A percentile compares a stretch with the other conserved stretches of the same genome.
Conservation (phyloP, 1,140 invertebrate species). For the Drosophila melanica region DNA sequence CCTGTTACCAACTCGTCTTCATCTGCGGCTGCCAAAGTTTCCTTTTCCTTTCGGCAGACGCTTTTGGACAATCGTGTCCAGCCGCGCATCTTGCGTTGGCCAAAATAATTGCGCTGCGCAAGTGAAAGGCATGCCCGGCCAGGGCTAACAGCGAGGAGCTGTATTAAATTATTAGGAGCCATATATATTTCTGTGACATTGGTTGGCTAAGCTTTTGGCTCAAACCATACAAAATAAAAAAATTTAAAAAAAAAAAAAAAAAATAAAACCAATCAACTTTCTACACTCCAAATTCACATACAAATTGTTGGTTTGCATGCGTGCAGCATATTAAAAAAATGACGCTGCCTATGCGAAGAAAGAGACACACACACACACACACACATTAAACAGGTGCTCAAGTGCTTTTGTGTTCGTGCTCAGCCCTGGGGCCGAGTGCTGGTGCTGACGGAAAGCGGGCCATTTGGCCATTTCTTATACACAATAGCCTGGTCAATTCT, state of each 20-base stretch:
- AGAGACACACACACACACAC: conserved; percentile 2
- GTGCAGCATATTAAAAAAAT: conserved; percentile 79
- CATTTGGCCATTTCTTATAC: conserved; percentile 3
- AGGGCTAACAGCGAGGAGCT: conserved; percentile 17
- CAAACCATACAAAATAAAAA: conserved; percentile 8
- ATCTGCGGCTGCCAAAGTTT: conserved; percentile 55
- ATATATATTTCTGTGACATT: conserved; percentile 30
- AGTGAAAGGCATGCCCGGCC: conserved; percentile 40
- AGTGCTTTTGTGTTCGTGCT: conserved; percentile 35
- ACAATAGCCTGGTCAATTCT: conserved; percentile 47
- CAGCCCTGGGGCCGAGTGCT: conserved; percentile 36
- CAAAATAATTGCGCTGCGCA: conserved; percentile 36
- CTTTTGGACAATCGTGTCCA: conserved; percentile 19
- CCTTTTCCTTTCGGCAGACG: conserved; percentile 50
- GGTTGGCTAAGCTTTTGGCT: conserved; percentile 8
- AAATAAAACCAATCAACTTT: conserved; percentile 76
- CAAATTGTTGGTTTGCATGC: conserved; percentile 78
- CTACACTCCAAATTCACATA: conserved; percentile 66
- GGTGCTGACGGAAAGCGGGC: conserved; percentile 1
- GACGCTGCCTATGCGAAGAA: conserved; percentile 55
- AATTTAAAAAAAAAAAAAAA: conserved; percentile 34
- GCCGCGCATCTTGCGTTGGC: conserved; percentile 15
- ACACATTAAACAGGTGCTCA: conserved; percentile 19
- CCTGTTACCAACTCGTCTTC: conserved; percentile 32
- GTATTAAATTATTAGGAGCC: not conserved